Evolutionary conservation across 2,113 vertebrate genomes (phyloP), one percentile per base, ranked within the genome.

Genomic region (Myocastor coypus): DNA sequence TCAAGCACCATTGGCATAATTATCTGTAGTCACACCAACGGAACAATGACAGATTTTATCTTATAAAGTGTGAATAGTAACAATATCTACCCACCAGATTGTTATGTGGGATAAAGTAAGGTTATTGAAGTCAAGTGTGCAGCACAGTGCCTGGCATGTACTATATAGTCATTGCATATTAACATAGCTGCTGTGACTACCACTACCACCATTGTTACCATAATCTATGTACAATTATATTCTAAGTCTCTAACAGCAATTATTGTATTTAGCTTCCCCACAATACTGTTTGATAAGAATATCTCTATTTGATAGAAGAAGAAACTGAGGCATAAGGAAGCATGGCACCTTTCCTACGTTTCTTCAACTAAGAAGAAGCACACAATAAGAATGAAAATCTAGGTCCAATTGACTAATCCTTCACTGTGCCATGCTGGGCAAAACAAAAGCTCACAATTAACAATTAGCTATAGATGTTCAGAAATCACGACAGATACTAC

Each of bases 401-500:
- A 88, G 42, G 63, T 81, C 37, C 28, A 61, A 66, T 59, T 80
- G n/a, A 64, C 42, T 69, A 78, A 10, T 68, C 22, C 26, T 81
- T 66, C 73, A 63, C 12, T 84, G 9, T 86, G 68, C 55, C 59
- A 77, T 8, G 46, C 24, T 64, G 87, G 42, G 50, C 26, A 96
- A 87, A 69, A 80, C 71, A 91, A 94, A 93, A 20, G 30, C 34
- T 83, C 30, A 40, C 26, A 91, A 63, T 14, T 59, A 83, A 80
- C 32, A 87, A 80, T 55, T 57, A 88, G 55, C 63, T 11, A 9
- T 20, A 71, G n/a, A 91, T 66, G 32, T 34, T 91, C 2, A 10
- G 19, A 84, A 73, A 87, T 88, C 20, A 34, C 59, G 26, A 95
- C 4, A 64, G 16, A 81, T 37, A 40, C 37, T 20, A 78, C 11